Evolutionary conservation across 2,888 invertebrate genomes (phyloP), one percentile per base, ranked within the genome.

Genomic region (Oasisia sp.): DNA sequence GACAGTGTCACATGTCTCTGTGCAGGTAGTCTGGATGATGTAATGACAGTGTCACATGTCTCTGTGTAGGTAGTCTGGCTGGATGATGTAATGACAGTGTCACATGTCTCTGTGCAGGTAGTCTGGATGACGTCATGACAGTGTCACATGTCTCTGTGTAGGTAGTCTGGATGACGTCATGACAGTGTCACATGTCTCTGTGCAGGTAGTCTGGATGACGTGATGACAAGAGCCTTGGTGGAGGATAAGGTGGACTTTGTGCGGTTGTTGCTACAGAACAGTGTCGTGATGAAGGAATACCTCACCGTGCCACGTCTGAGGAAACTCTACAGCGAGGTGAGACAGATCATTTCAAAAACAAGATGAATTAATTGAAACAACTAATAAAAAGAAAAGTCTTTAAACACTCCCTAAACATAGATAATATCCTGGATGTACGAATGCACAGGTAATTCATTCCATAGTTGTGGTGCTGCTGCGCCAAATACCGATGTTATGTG

Each of bases 171-270:
- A 32, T 91, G n/a, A 11, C 9, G 45, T 2, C 38, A 38, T 91
- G 27, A n/a, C n/a, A n/a, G n/a, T n/a, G n/a, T n/a, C n/a, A n/a
- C n/a, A n/a, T n/a, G n/a, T n/a, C n/a, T n/a, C n/a, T 58, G 92
- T 92, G 89, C 93, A 93, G 95, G 95, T 11, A 95, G 95, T 74
- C 95, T 96, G 89, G 95, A 96, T 94, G 95, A 95, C 38, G 93
- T 96, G 32, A 94, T 96, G 95, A 96, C 95, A 9, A 94, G 94
- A 50, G 96, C 96, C 32, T 94, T 96, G 91, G 92, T 95, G 9
- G 94, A 95, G 50, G 94, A 96, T 93, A 96, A 96, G 92, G 95
- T 96, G 27, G 95, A 96, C 92, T 96, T 96, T 95, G 95, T 96
- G 44, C 94, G 95, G 90, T 94, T 96, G n/a, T 94, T 96, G n/a